Evolutionary conservation across 2,888 invertebrate species (phyloP).

Genomic region (Gymnosoma rotundatum): DNA sequence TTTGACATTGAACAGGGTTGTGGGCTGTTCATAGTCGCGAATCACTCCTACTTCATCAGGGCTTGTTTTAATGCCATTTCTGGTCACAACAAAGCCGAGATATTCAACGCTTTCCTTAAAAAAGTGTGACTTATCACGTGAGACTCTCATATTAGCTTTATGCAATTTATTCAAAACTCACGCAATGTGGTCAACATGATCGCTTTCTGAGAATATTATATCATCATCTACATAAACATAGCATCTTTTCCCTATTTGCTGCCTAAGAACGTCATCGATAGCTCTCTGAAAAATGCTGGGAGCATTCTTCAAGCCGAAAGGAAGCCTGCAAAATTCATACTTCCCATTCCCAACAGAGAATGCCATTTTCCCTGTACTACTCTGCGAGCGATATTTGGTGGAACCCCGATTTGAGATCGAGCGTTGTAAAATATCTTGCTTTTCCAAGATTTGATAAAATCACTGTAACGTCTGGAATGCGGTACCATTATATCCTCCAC

Average conservation of each 20-base stretch:
- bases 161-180: not conserved
- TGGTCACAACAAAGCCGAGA: constrained; percentile 15
- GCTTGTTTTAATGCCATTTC: not conserved
- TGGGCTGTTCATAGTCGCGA: not conserved
- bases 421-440: constrained; percentile 37
- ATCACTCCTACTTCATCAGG: not conserved
- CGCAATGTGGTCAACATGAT: not conserved
- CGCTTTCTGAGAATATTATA: constrained; percentile 18
- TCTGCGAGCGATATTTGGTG: constrained; percentile 24
- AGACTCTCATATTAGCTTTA: constrained; percentile 34
- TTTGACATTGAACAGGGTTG: not conserved
- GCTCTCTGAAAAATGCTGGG: constrained; percentile 50
- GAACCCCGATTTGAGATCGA: constrained; percentile 35
- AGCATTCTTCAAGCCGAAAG: constrained; percentile 53
- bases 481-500: constrained; percentile 47
- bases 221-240: not conserved
- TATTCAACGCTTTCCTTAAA: constrained; percentile 49
- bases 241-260: too few relatives aligned
- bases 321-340: constrained; percentile 65
- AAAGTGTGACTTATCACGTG: constrained; percentile 58
- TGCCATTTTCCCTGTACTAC: constrained; percentile 3
- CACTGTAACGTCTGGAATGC: constrained; percentile 8
- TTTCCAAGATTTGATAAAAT: constrained; percentile 32
- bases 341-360: constrained; percentile 55
- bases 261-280: constrained; percentile 24